These are phyloP conservation scores for Diloba caeruleocephala DNA, from an alignment of 2,888 invertebrate genomes.

Conservation along the genomic window DNA sequence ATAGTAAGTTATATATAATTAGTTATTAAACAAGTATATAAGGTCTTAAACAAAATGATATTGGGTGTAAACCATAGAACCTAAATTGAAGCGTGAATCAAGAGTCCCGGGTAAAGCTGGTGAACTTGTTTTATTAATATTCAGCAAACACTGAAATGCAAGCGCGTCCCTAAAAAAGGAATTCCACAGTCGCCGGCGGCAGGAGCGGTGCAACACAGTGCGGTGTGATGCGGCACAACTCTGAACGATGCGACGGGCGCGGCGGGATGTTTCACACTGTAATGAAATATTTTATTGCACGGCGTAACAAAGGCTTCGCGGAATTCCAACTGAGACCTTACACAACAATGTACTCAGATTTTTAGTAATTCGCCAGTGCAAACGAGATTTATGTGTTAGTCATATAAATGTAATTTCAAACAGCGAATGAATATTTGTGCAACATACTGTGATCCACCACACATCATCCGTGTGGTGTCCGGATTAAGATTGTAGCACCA, in stretches of 20 bases:
- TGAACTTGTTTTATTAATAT: constrained; percentile 48
- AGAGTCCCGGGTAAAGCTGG: constrained; percentile 22
- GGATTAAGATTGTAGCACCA: too few species aligned
- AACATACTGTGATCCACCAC: constrained; percentile 3
- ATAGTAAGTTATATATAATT: too few species aligned
- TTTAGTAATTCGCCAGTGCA: constrained; percentile 77
- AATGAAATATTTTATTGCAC: constrained; percentile 85
- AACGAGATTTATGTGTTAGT: constrained; percentile 62
- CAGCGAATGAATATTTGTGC: constrained; percentile 20
- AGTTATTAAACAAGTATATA: too few species aligned
- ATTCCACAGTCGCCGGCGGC: constrained; percentile 30
- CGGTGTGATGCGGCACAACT: constrained; percentile 8
- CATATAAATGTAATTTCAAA: constrained; percentile 21
- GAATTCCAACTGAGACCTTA: constrained; percentile 69
- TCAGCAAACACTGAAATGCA: constrained; percentile 45
- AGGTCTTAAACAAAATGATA: neutral
- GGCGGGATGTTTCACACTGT: constrained; percentile 74
- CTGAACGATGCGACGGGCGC: constrained; percentile 29
- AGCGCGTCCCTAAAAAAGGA: constrained; percentile 40
- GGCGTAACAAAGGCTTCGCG: constrained; percentile 70
- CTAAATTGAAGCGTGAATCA: constrained; percentile 4
- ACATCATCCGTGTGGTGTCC: neutral
- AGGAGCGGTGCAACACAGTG: constrained; percentile 13
- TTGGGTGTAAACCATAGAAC: constrained; percentile 5
- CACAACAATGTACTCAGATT: constrained; percentile 82